Percentiles rank a stretch among this genome's conserved stretches.
phyloP scores from a whole-genome alignment of 2,888 invertebrate genomes.

The Nesidiocoris tenuis region DNA sequence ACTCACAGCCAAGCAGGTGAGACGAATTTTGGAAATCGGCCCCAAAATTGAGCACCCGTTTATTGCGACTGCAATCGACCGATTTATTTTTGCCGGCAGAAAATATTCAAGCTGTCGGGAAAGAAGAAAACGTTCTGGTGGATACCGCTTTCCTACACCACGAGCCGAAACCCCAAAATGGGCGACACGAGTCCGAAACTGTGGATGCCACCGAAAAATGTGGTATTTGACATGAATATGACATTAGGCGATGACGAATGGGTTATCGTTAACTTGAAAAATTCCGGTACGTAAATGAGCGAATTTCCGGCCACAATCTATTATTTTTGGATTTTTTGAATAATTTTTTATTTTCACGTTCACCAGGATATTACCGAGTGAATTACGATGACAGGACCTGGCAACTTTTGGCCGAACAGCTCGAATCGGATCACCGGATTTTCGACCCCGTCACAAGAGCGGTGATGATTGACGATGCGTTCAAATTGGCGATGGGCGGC shows the following conservation, averaged over 20 bases:
- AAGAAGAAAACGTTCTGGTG: not conserved
- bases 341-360: not conserved
- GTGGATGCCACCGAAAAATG: conserved; percentile 3
- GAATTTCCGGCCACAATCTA: too few species aligned
- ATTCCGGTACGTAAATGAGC: conserved; percentile 19
- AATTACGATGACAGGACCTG: conserved; percentile 31
- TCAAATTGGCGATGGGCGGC: not conserved
- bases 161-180: conserved; percentile 1
- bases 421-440: not conserved
- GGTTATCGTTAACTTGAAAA: conserved; percentile 33
- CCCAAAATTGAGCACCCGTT: too few species aligned
- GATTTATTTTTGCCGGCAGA: not conserved
- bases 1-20: not conserved
- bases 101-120: not conserved
- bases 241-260: conserved; percentile 14
- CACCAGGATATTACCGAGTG: conserved; percentile 36
- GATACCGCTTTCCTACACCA: conserved; percentile 31
- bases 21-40: too few species aligned
- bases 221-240: not conserved
- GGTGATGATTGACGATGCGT: conserved; percentile 18
- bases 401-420: conserved; percentile 2
- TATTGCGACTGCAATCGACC: too few species aligned
- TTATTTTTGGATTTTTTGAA: too few species aligned
- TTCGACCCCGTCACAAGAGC: conserved; percentile 12
- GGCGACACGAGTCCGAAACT: not conserved